These are phyloP conservation scores for Ptychochromis oligacanthus DNA, from an alignment of 2,113 vertebrate genomes.

Conservation along the genomic window DNA sequence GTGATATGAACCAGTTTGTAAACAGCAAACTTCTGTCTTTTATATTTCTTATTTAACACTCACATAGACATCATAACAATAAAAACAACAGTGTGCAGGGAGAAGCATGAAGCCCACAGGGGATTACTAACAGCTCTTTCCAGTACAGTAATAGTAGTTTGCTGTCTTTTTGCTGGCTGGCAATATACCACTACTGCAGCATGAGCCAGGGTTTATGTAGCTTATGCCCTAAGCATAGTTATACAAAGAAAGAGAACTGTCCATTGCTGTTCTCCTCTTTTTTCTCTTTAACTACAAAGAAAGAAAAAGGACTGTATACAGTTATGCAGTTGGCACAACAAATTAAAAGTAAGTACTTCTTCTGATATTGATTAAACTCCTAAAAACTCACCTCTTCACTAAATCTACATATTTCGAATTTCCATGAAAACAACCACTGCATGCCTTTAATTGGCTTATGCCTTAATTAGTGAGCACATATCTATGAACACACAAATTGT, in stretches of 20 bases:
- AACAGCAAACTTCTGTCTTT: constrained; percentile 8
- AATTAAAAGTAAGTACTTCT: no score
- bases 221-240: neutral
- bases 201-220: constrained; percentile 19
- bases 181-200: constrained; percentile 30
- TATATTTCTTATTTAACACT: constrained; percentile 12
- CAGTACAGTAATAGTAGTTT: constrained; percentile 15
- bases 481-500: neutral
- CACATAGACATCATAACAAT: constrained; percentile 19
- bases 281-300: neutral
- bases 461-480: neutral
- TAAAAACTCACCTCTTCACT: no score
- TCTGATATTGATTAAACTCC: no score
- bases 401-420: no score
- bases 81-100: neutral
- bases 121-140: constrained; percentile 13
- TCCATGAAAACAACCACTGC: no score
- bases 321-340: no score
- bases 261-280: neutral
- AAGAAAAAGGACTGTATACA: no score
- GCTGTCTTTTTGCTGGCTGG: constrained; percentile 19
- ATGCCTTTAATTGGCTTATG: no score
- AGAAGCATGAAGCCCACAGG: constrained; percentile 17
- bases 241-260: constrained; percentile 4
- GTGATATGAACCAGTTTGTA: neutral